These are phyloP conservation scores for human DNA, from an alignment of 2,113 vertebrate genomes.

Conservation along the genomic window DNA sequence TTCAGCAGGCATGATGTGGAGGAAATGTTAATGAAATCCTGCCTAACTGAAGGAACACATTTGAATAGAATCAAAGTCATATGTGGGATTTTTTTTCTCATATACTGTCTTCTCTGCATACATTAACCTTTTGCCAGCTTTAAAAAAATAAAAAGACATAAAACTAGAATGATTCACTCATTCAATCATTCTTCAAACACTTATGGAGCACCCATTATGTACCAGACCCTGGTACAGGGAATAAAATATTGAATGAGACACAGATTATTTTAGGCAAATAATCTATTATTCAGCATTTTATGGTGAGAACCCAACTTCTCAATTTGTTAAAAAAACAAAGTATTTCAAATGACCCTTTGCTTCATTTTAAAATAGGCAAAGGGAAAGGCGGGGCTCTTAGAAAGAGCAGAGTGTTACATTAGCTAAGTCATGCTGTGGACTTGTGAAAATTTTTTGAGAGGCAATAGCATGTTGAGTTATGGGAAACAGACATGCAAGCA, in stretches of 20 bases:
- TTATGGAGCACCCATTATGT: slow-evolving; percentile 27
- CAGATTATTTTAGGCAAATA: slow-evolving; percentile 53
- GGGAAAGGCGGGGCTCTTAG: background rate
- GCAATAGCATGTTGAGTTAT: background rate
- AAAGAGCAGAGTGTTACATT: background rate
- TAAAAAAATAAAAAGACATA: slow-evolving; percentile 40
- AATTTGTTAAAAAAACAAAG: slow-evolving; percentile 40
- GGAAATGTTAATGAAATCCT: slow-evolving; percentile 74
- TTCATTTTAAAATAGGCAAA: background rate
- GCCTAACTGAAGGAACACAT: slow-evolving; percentile 68
- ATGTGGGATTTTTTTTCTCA: slow-evolving; percentile 56
- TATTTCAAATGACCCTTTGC: background rate
- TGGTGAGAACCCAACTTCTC: slow-evolving; percentile 18
- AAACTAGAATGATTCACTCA: slow-evolving; percentile 60
- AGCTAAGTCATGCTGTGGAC: background rate
- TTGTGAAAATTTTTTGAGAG: background rate
- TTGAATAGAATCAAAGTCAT: slow-evolving; percentile 78
- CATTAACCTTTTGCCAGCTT: slow-evolving; percentile 73
- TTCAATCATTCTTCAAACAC: slow-evolving; percentile 65
- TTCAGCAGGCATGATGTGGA: slow-evolving; percentile 45
- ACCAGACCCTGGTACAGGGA: background rate
- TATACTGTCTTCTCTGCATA: slow-evolving; percentile 68
- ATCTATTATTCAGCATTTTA: slow-evolving; percentile 52
- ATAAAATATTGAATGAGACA: slow-evolving; percentile 42
- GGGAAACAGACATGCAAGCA: background rate